Evolutionary conservation across 2,888 invertebrate genomes (phyloP).

Genomic region (Platycnemis pennipes): DNA sequence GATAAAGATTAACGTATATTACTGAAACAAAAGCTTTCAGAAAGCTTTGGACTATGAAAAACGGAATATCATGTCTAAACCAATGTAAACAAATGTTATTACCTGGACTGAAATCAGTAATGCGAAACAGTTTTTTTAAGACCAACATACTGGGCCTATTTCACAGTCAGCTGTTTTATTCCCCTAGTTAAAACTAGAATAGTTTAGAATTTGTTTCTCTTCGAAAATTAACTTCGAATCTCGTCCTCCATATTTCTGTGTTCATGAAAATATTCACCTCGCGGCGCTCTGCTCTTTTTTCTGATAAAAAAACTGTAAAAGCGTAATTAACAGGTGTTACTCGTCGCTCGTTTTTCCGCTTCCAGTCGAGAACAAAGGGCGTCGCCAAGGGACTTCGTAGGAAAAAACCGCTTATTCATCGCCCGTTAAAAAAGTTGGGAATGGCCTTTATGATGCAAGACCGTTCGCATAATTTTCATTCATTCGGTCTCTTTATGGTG

Average conservation of each 20-base stretch:
- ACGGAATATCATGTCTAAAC: no score
- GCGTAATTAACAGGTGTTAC: slow-evolving; percentile 8
- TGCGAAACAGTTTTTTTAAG: no score
- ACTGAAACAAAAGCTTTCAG: no score
- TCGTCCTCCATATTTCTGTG: neutral
- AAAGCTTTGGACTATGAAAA: no score
- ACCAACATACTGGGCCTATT: no score
- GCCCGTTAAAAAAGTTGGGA: neutral
- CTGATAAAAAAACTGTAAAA: neutral
- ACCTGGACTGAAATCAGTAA: no score
- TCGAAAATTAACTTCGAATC: neutral
- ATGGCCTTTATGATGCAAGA: slow-evolving; percentile 17
- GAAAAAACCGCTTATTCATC: neutral
- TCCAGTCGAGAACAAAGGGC: neutral
- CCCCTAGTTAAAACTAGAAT: no score
- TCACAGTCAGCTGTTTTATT: no score
- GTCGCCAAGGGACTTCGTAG: neutral
- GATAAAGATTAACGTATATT: no score
- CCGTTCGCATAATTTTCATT: slow-evolving; percentile 39
- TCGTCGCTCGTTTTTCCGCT: neutral
- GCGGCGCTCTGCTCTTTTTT: neutral
- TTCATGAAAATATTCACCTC: neutral
- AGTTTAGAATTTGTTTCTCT: neutral
- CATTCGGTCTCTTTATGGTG: slow-evolving; percentile 3
- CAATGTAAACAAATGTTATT: no score